Evolutionary conservation across 2,113 vertebrate genomes (phyloP), one percentile per base, ranked within the genome.

Genomic region (Natator depressus): DNA sequence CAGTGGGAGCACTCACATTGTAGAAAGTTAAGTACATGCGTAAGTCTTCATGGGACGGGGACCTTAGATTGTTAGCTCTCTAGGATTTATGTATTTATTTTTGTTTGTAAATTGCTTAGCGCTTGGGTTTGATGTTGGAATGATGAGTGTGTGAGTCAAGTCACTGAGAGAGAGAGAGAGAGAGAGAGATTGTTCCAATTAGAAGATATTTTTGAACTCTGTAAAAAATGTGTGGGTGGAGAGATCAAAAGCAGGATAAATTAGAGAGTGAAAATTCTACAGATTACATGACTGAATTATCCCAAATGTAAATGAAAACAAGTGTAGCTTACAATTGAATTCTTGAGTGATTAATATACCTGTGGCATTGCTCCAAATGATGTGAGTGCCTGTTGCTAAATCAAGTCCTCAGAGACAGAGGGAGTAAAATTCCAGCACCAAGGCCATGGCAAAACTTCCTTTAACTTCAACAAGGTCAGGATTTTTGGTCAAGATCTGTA

Each of bases 401-500:
- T 83, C 7, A 6, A 50, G 54, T 84, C n/a, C 65, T 85, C 29
- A 57, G 55, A 82, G 22, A 3, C 72, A 20, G 16, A 17, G 31
- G 31, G 22, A 75, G 88, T 83, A 10, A 57, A 90, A 0, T 88
- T 76, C 82, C 35, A 75, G 17, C 50, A 83, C 62, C 38, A 87
- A 87, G 84, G 81, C 81, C 27, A 69, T 29, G 25, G 27, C 49
- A 51, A 93, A 85, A 8, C 6, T 2, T 1, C 3, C 4, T 3
- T 3, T 87, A 5, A 27, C 50, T 83, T 90, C 22, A 38, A 62
- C 80, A 62, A 82, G 65, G 51, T 65, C 13, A 53, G 89, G 38
- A 46, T 69, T 84, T 88, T 91, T 10, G 10, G 38, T 49, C 84
- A 49, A 88, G 84, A 93, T 5, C 46, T 85, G 53, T 81, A 57